Conservation (phyloP, 2,888 invertebrate genomes). For the Psylliodes chrysocephalus region DNA sequence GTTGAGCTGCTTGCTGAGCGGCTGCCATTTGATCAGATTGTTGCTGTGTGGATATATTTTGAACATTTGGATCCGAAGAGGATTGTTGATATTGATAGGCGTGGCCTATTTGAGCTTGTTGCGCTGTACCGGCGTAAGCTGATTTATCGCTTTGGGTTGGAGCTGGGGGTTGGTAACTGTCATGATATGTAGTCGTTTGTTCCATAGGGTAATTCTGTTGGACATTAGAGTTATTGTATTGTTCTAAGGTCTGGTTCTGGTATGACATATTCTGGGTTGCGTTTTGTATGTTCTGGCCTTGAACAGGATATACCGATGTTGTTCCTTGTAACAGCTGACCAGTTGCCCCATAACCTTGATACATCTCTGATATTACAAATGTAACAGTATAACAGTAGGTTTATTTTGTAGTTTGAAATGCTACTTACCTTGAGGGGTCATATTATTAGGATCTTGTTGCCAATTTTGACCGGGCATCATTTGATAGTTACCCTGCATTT, state of each 20-base stretch:
- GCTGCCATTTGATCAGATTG: constrained; percentile 18
- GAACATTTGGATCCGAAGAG: background rate
- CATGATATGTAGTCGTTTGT: background rate
- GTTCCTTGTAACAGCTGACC: constrained; percentile 1
- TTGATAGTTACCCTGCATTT: constrained; percentile 1
- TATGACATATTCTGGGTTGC: background rate
- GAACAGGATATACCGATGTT: background rate
- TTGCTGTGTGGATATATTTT: background rate
- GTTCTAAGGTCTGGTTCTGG: background rate
- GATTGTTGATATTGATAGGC: constrained; percentile 1
- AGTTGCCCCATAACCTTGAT: background rate
- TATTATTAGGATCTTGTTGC: constrained; percentile 7
- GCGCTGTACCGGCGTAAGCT: background rate
- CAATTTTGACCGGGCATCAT: constrained; percentile 9
- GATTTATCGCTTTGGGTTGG: background rate
- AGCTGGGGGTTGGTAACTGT: background rate
- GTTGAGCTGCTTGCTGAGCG: background rate
- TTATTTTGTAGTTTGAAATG: too few species aligned
- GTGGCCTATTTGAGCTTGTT: background rate
- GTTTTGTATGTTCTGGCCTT: background rate
- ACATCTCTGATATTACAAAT: too few species aligned
- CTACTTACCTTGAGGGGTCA: background rate
- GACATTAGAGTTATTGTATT: background rate
- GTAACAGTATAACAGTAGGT: too few species aligned
- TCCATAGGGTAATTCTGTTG: background rate